Evolutionary conservation across 2,113 vertebrate species (phyloP), one percentile per base, ranked within the genome.

Genomic region (Struthidea cinerea): DNA sequence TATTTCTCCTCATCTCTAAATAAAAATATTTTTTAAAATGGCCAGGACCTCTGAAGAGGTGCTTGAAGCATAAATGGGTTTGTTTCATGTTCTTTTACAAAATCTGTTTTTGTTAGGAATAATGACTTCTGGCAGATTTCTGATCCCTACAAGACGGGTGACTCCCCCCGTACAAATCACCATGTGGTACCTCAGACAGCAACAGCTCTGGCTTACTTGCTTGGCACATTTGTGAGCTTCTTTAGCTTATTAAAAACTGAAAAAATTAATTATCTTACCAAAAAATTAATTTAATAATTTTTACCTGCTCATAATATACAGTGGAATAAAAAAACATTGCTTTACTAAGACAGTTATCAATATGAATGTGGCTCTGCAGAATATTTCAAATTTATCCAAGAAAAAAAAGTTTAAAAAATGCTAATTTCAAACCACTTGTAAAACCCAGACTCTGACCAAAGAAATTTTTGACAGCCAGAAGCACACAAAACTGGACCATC

Each of bases 181-280:
- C 19, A 16, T 42, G 12, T 1, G 0, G 9, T 60, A 60, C 6
- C 3, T 64, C 68, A 35, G 33, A 71, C 27, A 41, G 22, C 18
- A 70, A n/a, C 7, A 77, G 8, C 3, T 71, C 44, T 71, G 17
- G 2, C 8, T 77, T 49, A 37, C n/a, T 69, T n/a, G 3, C 7
- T 46, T 52, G 33, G 23, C 57, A 24, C 2, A 24, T 74, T 47
- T 53, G 7, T 86, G 16, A 59, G 5, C 4, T 8, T 68, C 15
- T 50, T 67, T 26, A 64, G 2, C 9, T 63, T 88, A 55, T 28
- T 73, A 80, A 83, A 80, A 83, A 55, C 1, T 9, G 17, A n/a
- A 1, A 35, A 78, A 73, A 35, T 1, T 10, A 27, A 52, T 50
- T 73, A 0, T 22, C 10, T 65, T 86, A 60, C 3, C 0, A 57